Evolutionary conservation across 2,113 vertebrate species (phyloP).

Genomic region (Micronycteris hirsuta): DNA sequence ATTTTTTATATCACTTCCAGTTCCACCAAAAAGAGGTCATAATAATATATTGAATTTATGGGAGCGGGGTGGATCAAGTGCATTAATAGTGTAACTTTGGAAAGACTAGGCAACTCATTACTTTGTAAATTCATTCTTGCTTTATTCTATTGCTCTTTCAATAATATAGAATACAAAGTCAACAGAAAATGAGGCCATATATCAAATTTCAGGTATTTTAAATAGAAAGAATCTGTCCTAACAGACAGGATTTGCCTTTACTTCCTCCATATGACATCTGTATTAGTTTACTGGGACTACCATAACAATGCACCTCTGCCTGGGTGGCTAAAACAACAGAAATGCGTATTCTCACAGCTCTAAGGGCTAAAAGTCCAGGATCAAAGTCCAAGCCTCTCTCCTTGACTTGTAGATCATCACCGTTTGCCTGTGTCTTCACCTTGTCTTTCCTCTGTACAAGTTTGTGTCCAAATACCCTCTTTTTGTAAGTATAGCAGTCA

Average conservation of each 20-base stretch:
- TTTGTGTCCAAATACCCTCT: background rate
- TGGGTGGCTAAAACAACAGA: background rate
- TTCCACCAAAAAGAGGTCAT: background rate
- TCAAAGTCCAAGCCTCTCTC: background rate
- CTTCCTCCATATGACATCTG: background rate
- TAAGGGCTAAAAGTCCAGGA: background rate
- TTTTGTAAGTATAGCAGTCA: background rate
- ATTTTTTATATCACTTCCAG: background rate
- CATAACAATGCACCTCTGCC: background rate
- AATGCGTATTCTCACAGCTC: background rate
- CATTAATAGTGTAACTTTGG: background rate
- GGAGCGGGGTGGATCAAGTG: background rate
- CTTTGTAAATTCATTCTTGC: background rate
- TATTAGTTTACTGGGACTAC: background rate
- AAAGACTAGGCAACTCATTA: background rate
- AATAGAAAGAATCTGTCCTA: background rate
- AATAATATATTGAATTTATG: background rate
- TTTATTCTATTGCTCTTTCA: background rate
- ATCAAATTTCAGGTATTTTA: background rate
- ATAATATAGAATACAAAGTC: background rate
- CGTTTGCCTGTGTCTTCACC: background rate
- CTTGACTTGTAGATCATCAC: background rate
- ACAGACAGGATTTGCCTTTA: background rate
- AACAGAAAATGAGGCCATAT: background rate
- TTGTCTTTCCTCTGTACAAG: background rate